Conservation (phyloP, 2,888 invertebrate species). For the Drosophila diplacantha region DNA sequence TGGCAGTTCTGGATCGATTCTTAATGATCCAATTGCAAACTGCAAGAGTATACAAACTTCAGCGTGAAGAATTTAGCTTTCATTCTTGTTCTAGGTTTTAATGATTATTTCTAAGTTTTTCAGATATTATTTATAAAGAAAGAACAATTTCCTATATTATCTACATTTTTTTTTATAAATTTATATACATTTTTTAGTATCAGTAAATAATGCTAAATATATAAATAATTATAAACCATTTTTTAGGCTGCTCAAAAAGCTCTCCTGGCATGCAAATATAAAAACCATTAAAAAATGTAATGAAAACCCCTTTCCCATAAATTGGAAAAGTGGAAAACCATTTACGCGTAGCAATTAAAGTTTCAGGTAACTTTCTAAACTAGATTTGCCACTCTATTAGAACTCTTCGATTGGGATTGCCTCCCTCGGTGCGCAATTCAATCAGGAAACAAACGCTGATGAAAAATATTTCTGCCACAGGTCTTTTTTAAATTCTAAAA, state of each 20-base stretch:
- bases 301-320: background rate
- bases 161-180: background rate
- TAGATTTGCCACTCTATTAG: slow-evolving; percentile 23
- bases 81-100: no score
- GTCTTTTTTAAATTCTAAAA: slow-evolving; percentile 50
- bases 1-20: no score
- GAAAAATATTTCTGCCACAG: slow-evolving; percentile 63
- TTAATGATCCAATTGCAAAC: no score
- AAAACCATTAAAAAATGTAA: background rate
- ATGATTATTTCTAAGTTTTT: no score
- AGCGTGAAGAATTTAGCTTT: no score
- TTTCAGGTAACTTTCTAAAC: slow-evolving; percentile 18
- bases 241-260: rapidly evolving
- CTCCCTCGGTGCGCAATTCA: slow-evolving; percentile 46
- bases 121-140: background rate
- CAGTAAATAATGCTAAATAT: background rate
- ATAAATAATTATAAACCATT: background rate
- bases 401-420: slow-evolving; percentile 27
- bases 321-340: slow-evolving; percentile 15
- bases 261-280: background rate
- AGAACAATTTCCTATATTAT: background rate
- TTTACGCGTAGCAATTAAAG: slow-evolving; percentile 30
- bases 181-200: no score
- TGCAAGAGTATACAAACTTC: no score
- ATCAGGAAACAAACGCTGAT: slow-evolving; percentile 70